Evolutionary conservation across 2,113 vertebrate species (phyloP), one percentile per base, ranked within the genome.

Genomic region (Oriolus oriolus): DNA sequence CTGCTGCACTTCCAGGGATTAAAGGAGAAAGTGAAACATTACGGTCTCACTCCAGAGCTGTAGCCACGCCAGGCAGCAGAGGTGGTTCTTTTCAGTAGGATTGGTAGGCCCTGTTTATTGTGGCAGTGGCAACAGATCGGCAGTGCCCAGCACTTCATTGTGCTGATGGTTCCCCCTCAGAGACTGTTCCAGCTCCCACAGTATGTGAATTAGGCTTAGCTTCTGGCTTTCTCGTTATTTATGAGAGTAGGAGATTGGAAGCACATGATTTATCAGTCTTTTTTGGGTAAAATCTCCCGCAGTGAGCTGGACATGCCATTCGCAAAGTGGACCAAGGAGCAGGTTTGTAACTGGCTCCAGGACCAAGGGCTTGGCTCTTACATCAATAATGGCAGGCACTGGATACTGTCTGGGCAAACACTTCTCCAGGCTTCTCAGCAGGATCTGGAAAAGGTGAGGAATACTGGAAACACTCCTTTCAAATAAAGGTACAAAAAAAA

Each of bases 271-370:
- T 47, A 89, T 56, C 35, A 44, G 13, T 59, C 5, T 57, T 30
- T 57, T 59, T 69, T 76, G 57, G 10, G 18, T 95, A 15, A 92
- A 61, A 61, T 54, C 61, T 74, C 71, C 60, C 1, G 1, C 89
- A 99, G 99, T 96, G 99, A 99, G 20, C 96, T 99, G 97, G 99
- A 99, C 75, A 98, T 98, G 95, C 99, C 99, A 0, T 99, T 99
- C 35, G 99, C 99, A 53, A 99, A 99, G 71, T 99, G 99, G 99
- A 98, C 98, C 1, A 99, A 99, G 92, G 99, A 99, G 53, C 99
- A 99, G 95, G 99, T 99, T 82, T 99, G 99, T 91, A 98, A 93
- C 74, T 99, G 99, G 99, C 98, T 99, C 41, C 98, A 99, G 90
- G 99, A 99, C 20, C 99, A 99, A 95, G 99, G 99, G 16, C 96